Evolutionary conservation across 2,888 invertebrate species (phyloP), one percentile per base, ranked within the genome.

Genomic region (Orthosia incerta): DNA sequence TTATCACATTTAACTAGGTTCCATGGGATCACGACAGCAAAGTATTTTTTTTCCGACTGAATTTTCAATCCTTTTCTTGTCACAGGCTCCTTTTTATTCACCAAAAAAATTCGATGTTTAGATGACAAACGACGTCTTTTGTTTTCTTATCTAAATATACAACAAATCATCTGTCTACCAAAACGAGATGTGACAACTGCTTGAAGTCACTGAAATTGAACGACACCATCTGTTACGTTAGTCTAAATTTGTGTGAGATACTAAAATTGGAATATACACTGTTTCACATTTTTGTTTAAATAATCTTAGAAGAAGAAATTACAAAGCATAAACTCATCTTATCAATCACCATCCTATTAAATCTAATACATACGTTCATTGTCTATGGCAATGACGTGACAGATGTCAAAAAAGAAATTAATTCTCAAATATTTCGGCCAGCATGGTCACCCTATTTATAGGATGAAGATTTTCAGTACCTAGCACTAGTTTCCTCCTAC

Each of bases 141-240:
- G 53, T 71, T 63, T 46, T 55, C 55, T 59, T 20, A 2, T 68
- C 64, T 79, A 68, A 61, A 71, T 78, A 74, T 80, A 80, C 16
- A 57, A 61, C 71, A 67, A 80, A 64, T 59, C 67, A n/a, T 50
- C 59, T 71, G 83, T 83, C 79, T 23, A 55, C 61, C 26, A 64
- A 59, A 71, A 79, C 4, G 61, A 79, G 12, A 74, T 55, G 83
- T 74, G 83, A 82, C 79, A 71, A 46, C 83, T 16, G 50, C 20
- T 39, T 61, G 46, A 55, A 67, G 64, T 56, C 63, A 63, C 66
- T 59, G 31, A 51, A 71, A 65, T 79, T 74, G 46, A 74, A 80
- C 70, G 55, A 64, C 69, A 60, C 66, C 79, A 82, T 82, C 46
- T 80, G 83, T 31, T 73, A 13, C 23, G 16, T 63, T 50, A 23